Base-by-base conservation (phyloP, 2,888 invertebrate species). In the Nyleta sp. region DNA sequence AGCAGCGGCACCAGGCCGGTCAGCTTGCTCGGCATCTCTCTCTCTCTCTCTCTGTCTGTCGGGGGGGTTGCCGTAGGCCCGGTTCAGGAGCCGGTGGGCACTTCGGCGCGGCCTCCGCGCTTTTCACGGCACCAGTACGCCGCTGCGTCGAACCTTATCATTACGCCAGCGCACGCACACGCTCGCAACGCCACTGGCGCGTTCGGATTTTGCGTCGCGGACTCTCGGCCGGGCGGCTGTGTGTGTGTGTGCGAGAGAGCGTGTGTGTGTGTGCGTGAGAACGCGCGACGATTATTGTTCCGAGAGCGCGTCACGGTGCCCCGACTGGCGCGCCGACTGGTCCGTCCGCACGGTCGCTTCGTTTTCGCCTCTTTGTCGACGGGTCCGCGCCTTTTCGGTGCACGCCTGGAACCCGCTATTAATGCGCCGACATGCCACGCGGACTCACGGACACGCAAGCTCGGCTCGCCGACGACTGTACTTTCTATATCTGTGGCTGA, bases 401-500 rank as follows among this genome's bases (percentile, higher is more conserved):
- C n/a, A n/a, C 33, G 33, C 31, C 18, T 22, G 55, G 38, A 38
- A 22, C 22, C 38, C 28, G 57, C 40, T 24, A 57, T 42, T 42
- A 33, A 42, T 22, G 33, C 33, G 24, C 28, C 7, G 8, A 44
- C 33, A n/a, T 6, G n/a, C 35, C 10, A 17, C 28, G n/a, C 44
- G 31, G 13, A 38, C 48, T 35, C 35, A 33, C 20, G 24, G n/a
- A 48, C 50, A 33, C 59, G 5, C n/a, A n/a, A 24, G 70, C 70
- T 50, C 33, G 40, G 18, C 64, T 55, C 55, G 57, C 38, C 62
- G 46, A 62, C 38, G 35, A 50, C 33, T 42, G 70, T 70, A 71
- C 70, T 71, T 71, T 71, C 71, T 71, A 71, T 71, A 53, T 71
- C 71, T 60, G 71, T 71, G 48, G 35, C 42, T 53, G 60, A 53